Evolutionary conservation across 2,113 vertebrate genomes (phyloP), one percentile per base, ranked within the genome.

Genomic region (Melanerpes formicivorus): DNA sequence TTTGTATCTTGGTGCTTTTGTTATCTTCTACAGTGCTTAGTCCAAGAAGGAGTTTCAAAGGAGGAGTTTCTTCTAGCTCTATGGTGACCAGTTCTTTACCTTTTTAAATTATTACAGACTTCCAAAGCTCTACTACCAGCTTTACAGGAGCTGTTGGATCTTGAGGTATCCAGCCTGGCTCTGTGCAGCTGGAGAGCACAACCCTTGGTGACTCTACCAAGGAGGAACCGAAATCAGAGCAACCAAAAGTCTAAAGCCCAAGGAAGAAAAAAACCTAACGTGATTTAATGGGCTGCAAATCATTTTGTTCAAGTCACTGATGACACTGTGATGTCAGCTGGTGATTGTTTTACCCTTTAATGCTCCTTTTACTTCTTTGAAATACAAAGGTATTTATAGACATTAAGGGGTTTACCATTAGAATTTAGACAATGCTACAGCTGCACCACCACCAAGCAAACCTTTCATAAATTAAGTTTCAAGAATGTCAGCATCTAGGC

Each of bases 161-260:
- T 70, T 56, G 23, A 60, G 52, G 10, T 30, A 32, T 6, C 23
- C 56, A 82, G 26, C 11, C 34, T 34, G 55, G 10, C 32, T 25
- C 30, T 26, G 22, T 13, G 65, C 29, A 29, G 48, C 48, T 52
- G 42, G 72, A 56, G 42, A 69, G 3, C 16, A 14, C 30, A 40
- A 52, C 6, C 27, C 14, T 0, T 0, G 29, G 4, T 71, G 30
- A 9, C 15, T 56, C 46, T 63, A 11, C 16, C 4, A 5, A 62
- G 56, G 56, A 67, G 15, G 25, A 83, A 26, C n/a, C 58, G 37
- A 75, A 29, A 26, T 42, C 42, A 73, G 50, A 80, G 16, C 48
- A 12, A 65, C 19, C 4, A 0, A 44, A 70, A 17, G 34, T 70
- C 26, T 63, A 26, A 84, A 70, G 52, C 23, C 15, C 34, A 26